phyloP scores from a whole-genome alignment of 2,797 vertebrate genomes.

The Argyrosomus regius region DNA sequence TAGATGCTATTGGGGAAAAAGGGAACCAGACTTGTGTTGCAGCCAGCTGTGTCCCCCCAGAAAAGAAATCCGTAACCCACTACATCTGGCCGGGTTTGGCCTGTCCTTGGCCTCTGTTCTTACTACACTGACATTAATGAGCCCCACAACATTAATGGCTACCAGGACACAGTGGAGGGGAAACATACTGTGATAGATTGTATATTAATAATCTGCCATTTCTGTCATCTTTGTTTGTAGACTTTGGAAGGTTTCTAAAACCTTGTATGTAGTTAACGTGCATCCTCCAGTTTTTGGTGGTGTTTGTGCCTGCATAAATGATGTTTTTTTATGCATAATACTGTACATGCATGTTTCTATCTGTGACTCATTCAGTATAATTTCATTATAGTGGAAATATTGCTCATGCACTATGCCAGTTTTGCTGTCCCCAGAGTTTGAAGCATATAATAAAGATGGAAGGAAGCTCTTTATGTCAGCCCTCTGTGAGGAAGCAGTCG shows the following conservation, averaged over 20 bases:
- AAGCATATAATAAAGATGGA: constrained; percentile 81
- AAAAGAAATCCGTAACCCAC: constrained; percentile 65
- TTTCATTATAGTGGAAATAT: constrained; percentile 60
- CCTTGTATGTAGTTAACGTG: background rate
- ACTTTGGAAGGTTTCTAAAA: constrained; percentile 28
- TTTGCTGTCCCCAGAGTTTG: constrained; percentile 56
- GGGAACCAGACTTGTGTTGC: constrained; percentile 59
- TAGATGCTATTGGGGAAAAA: constrained; percentile 57
- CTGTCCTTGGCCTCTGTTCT: constrained; percentile 63
- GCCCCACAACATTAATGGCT: constrained; percentile 70
- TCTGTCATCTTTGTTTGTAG: constrained; percentile 42
- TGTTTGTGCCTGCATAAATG: constrained; percentile 9
- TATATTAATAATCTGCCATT: constrained; percentile 48
- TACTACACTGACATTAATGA: constrained; percentile 73
- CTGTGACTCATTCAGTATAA: constrained; percentile 44
- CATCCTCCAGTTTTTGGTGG: constrained; percentile 4
- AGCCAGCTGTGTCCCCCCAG: constrained; percentile 63
- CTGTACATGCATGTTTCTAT: constrained; percentile 19
- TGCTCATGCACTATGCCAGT: constrained; percentile 52
- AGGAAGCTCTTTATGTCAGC: constrained; percentile 77
- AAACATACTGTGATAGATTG: constrained; percentile 31
- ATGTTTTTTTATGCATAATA: constrained; percentile 14
- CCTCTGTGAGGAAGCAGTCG: constrained; percentile 75
- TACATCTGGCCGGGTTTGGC: constrained; percentile 75
- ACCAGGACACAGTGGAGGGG: constrained; percentile 54